A percentile compares a stretch with the other conserved stretches of the same genome.
These are phyloP conservation scores for Thymelicus acteon DNA, from an alignment of 2,888 invertebrate genomes.

Conservation along the genomic window DNA sequence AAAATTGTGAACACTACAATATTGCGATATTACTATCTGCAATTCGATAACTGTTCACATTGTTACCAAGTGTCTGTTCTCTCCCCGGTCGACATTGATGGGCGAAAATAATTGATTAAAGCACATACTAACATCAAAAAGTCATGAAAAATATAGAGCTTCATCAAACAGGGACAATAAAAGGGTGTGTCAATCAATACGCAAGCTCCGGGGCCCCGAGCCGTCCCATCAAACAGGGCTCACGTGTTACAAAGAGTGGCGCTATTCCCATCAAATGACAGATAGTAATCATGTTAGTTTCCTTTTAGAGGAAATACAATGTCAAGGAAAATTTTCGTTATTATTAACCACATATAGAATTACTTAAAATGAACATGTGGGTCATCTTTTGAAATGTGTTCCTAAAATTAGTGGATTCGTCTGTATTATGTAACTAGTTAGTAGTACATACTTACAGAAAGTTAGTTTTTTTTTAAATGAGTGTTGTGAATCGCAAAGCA, in stretches of 20 bases:
- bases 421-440: too few relatives aligned
- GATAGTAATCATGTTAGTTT: constrained; percentile 6
- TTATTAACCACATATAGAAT: too few relatives aligned
- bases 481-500: too few relatives aligned
- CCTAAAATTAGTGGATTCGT: too few relatives aligned
- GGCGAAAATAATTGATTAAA: constrained; percentile 8
- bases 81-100: background rate
- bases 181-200: constrained; percentile 23
- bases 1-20: too few relatives aligned
- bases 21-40: too few relatives aligned
- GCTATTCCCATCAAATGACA: background rate
- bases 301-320: constrained; percentile 2
- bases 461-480: too few relatives aligned
- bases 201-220: background rate
- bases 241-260: background rate
- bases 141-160: background rate
- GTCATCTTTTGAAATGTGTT: too few relatives aligned
- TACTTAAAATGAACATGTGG: too few relatives aligned
- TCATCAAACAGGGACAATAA: background rate
- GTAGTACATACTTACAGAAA: too few relatives aligned
- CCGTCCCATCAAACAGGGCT: background rate
- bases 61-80: too few relatives aligned
- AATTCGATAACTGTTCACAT: too few relatives aligned
- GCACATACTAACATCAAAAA: constrained; percentile 6
- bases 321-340: background rate